phyloP scores from a whole-genome alignment of 2,113 vertebrate species.

The Nothocercus julius region DNA sequence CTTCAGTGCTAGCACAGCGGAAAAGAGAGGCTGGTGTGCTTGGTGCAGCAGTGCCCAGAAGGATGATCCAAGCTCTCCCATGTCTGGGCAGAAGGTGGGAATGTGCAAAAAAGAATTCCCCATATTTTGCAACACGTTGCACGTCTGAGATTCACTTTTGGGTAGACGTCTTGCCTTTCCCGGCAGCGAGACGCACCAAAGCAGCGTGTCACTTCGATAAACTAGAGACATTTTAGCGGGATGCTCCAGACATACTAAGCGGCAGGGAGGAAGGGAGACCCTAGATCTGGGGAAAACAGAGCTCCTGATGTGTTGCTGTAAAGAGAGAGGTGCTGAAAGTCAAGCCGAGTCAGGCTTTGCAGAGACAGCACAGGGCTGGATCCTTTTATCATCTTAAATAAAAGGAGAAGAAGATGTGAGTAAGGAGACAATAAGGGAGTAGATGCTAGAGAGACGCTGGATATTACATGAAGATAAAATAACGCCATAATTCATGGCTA shows the following conservation, averaged over 20 bases:
- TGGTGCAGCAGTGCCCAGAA: neutral
- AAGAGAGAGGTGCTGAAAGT: neutral
- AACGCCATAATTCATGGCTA: neutral
- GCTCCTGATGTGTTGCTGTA: neutral
- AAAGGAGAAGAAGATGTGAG: neutral
- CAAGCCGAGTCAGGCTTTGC: neutral
- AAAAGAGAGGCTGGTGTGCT: neutral
- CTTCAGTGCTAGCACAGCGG: neutral
- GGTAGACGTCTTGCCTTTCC: neutral
- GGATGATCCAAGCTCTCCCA: neutral
- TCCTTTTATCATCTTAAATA: neutral
- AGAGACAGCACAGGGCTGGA: neutral
- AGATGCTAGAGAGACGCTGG: neutral
- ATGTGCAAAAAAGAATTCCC: too few species aligned
- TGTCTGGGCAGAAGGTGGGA: too few species aligned
- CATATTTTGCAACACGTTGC: too few species aligned
- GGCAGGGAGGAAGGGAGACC: neutral
- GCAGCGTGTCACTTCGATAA: neutral
- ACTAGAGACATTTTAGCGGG: neutral
- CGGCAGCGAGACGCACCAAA: neutral
- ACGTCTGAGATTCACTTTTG: neutral
- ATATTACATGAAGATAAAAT: neutral
- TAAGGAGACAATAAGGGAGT: neutral
- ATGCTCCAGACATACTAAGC: neutral
- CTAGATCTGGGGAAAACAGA: neutral